Base-by-base conservation (phyloP, 2,113 vertebrate species). In the Morone chrysops region DNA sequence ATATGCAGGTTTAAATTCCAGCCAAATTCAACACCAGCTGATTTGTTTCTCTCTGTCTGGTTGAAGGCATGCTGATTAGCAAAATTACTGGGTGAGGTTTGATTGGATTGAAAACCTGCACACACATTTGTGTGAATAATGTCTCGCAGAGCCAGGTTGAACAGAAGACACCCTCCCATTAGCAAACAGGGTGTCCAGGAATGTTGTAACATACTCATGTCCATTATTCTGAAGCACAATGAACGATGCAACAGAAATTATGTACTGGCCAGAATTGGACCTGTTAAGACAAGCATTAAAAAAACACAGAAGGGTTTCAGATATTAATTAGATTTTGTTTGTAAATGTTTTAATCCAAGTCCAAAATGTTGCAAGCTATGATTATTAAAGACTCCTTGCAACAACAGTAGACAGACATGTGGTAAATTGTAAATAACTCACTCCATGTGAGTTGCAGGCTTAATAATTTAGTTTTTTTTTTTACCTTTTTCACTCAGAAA, bases 1-100 rank as follows among this genome's bases (percentile, higher is more conserved):
- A 81, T 81, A 84, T 66, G 82, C 41, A 17, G 70, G 36, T 76
- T 83, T 61, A 22, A 47, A 63, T 60, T 73, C 8, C 51, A 70
- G 73, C 81, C 87, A 84, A 84, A 85, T 86, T 67, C 79, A 75
- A 76, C 83, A 84, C n/a, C 53, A 69, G 66, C 66, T 85, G 75
- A 75, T 81, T 82, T 75, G 54, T 65, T 78, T 40, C 71, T 73
- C 71, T 79, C 25, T 75, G 70, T 83, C 71, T 82, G 66, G 71
- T 83, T 84, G 78, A 90, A 86, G 65, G 63, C 75, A 43, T 59
- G 60, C 83, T 83, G 80, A 87, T 91, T 91, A 80, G 72, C 75
- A 22, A 87, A 89, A 88, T 88, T 82, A 89, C 60, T 41, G 70
- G 71, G 69, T 74, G 60, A 82, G 53, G 56, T 85, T 78, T 91